These are phyloP conservation scores for Podocnemis expansa DNA, from an alignment of 2,113 vertebrate genomes.

Conservation along the genomic window DNA sequence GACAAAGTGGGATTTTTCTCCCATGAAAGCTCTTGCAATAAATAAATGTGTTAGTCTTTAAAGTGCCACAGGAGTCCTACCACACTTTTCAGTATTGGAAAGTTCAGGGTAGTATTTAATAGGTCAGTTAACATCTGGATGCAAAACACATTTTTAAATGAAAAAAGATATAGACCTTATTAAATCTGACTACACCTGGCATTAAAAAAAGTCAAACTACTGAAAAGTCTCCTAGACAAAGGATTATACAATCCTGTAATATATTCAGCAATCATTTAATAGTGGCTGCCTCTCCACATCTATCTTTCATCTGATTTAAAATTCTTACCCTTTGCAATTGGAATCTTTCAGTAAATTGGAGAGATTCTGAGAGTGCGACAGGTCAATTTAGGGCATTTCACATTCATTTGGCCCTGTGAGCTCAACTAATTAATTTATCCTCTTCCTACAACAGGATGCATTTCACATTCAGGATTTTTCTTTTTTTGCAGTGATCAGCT, in stretches of 20 bases:
- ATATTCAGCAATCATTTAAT: not conserved
- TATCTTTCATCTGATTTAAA: not conserved
- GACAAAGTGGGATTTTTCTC: too few relatives aligned
- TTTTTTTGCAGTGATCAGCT: accelerated
- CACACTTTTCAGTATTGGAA: not conserved
- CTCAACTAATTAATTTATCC: not conserved
- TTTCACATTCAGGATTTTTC: not conserved
- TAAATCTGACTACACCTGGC: not conserved
- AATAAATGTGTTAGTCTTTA: too few relatives aligned
- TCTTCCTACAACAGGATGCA: not conserved
- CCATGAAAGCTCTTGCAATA: too few relatives aligned
- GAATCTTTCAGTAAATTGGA: not conserved
- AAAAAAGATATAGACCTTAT: not conserved
- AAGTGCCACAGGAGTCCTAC: too few relatives aligned
- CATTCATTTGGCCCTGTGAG: not conserved
- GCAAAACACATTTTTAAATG: not conserved
- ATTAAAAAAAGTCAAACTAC: not conserved
- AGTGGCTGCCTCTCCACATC: not conserved
- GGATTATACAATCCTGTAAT: not conserved
- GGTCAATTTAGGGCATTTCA: not conserved
- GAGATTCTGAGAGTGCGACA: not conserved
- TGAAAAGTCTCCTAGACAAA: not conserved
- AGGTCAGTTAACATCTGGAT: not conserved
- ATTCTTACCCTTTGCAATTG: not conserved
- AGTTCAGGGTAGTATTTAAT: not conserved